Evolutionary conservation across 2,113 vertebrate genomes (phyloP).

Genomic region (Zapus hudsonius): DNA sequence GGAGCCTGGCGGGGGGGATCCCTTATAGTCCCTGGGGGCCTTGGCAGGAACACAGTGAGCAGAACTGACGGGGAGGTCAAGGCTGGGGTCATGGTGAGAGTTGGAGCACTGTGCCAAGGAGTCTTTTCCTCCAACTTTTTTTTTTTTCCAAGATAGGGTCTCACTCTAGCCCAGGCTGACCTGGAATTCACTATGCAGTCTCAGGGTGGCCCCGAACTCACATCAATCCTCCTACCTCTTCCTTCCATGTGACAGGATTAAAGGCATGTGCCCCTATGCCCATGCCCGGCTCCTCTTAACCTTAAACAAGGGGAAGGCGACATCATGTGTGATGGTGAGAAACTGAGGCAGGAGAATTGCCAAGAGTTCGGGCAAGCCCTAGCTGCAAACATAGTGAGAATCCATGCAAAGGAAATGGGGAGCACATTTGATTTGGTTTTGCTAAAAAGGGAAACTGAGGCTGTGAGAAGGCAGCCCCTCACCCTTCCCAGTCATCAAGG

Average conservation of each 20-base stretch:
- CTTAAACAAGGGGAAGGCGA: no score
- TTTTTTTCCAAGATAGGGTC: not conserved
- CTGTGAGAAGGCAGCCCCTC: not conserved
- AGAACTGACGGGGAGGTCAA: not conserved
- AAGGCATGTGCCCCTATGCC: no score
- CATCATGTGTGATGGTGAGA: not conserved
- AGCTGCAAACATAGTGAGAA: not conserved
- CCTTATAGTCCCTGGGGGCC: slow-evolving; percentile 64
- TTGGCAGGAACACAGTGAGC: slow-evolving; percentile 42
- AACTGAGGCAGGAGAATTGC: not conserved
- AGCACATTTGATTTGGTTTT: not conserved
- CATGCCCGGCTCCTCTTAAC: not conserved
- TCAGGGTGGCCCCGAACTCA: no score
- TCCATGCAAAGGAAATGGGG: not conserved
- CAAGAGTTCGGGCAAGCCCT: not conserved
- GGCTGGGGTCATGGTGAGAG: not conserved
- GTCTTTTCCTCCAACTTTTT: not conserved
- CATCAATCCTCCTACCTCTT: no score
- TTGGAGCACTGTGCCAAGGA: not conserved
- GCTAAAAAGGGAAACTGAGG: not conserved
- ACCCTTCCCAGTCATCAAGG: not conserved
- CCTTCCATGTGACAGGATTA: no score
- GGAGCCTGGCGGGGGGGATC: not conserved
- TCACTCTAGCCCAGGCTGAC: no score
- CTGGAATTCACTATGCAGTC: no score